Evolutionary conservation across 2,113 vertebrate species (phyloP).

Genomic region (Sciurus niger): DNA sequence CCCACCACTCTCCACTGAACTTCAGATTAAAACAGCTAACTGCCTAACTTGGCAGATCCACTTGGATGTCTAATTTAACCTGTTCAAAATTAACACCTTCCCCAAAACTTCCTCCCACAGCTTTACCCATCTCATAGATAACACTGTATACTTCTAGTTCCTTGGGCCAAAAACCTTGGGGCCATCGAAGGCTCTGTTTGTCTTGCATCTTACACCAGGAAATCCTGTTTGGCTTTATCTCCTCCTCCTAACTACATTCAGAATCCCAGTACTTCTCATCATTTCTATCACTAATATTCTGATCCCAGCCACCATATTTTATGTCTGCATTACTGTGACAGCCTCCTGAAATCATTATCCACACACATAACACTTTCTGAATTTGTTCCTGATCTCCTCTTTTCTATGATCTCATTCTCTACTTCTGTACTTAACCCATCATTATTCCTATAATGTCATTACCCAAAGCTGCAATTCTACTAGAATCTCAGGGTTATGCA

Average conservation of each 20-base stretch:
- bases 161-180: background rate
- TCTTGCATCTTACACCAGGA: background rate
- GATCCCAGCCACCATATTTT: background rate
- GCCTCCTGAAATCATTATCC: background rate
- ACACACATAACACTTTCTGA: background rate
- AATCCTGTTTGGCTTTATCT: background rate
- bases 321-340: background rate
- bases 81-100: background rate
- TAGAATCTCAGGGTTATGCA: background rate
- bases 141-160: background rate
- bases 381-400: background rate
- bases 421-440: background rate
- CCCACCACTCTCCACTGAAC: background rate
- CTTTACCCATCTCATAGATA: background rate
- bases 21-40: background rate
- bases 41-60: background rate
- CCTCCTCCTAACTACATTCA: background rate
- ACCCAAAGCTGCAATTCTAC: background rate
- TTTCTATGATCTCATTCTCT: background rate
- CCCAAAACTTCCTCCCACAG: background rate
- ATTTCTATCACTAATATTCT: slow-evolving; percentile 28
- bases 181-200: background rate
- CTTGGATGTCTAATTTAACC: background rate
- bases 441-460: background rate
- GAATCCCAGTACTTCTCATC: background rate